phyloP scores from a whole-genome alignment of 2,888 invertebrate species.

The Ophioninae sp. region DNA sequence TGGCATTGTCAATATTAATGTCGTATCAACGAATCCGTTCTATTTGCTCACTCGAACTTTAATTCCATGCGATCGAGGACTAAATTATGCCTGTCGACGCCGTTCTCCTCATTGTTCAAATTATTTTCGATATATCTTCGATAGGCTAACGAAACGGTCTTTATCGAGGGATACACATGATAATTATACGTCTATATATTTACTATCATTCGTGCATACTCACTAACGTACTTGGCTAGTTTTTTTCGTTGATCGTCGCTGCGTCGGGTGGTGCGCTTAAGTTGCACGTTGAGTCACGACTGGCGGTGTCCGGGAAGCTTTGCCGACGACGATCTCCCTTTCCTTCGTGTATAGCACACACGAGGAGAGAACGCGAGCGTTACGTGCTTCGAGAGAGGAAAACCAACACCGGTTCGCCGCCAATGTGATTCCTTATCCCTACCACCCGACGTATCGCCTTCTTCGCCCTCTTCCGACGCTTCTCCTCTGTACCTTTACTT shows the following conservation, averaged over 20 bases:
- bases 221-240: slow-evolving; percentile 62
- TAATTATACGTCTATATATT: too few relatives aligned
- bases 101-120: not conserved
- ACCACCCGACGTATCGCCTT: slow-evolving; percentile 36
- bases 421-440: slow-evolving; percentile 65
- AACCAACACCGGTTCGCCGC: slow-evolving; percentile 67
- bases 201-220: slow-evolving; percentile 29
- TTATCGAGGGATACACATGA: not conserved
- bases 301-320: slow-evolving; percentile 74
- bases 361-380: slow-evolving; percentile 61
- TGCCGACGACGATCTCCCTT: slow-evolving; percentile 69
- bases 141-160: not conserved
- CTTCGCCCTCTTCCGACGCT: slow-evolving; percentile 13
- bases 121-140: not conserved
- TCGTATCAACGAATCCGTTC: not conserved
- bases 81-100: too few relatives aligned
- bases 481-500: slow-evolving; percentile 50
- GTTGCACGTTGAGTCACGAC: slow-evolving; percentile 79
- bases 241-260: slow-evolving; percentile 48
- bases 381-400: slow-evolving; percentile 68
- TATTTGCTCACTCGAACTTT: not conserved
- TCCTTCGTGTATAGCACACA: slow-evolving; percentile 64
- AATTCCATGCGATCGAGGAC: too few relatives aligned
- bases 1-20: slow-evolving; percentile 15
- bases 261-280: slow-evolving; percentile 72